Base-by-base conservation (phyloP, 1,140 invertebrate genomes). In the Ephestia elutella region DNA sequence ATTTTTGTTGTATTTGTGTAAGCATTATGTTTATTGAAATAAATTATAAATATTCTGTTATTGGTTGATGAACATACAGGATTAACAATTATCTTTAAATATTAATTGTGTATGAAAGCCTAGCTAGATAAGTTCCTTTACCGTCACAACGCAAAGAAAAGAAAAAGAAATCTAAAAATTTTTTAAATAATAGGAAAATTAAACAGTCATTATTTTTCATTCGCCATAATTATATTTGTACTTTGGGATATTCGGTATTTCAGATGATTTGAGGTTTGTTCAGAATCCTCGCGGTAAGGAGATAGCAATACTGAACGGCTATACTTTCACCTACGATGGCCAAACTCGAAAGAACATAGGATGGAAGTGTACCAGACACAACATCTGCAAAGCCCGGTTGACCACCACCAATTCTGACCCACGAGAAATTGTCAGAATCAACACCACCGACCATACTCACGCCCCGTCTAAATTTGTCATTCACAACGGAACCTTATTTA, bases 281-380 rank as follows among this genome's bases (percentile, higher is more conserved):
- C 38, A 49, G 49, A 3, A 75, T 66, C 44, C 38, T 38, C 15
- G 21, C 32, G 72, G 70, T 0, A 77, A 71, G 35, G 11, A 20
- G 10, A 51, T 66, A 0, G 64, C 65, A 1, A 19, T 77, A 0
- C 48, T 73, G 0, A 30, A 71, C 17, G 72, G 70, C 0, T 73
- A 66, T 56, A 73, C 63, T 0, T 71, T 65, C 49, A 71, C 65
- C 20, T 62, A 58, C 49, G 61, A 65, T 17, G 50, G 49, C 3
- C 28, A 50, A 0, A 56, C 55, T 0, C 60, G 30, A 11, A 65
- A 57, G 5, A 69, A 60, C 0, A 56, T 66, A 9, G 49, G 58
- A 1, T 76, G 71, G 71, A 61, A 65, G 17, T 76, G 73, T 25
- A 73, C 66, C 1, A 62, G 62, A 13, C 50, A 61, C 3, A 54